A percentile compares a stretch with the other conserved stretches of the same genome.
Conservation (phyloP, 2,797 vertebrate genomes). For the Ambastaia sidthimunki region DNA sequence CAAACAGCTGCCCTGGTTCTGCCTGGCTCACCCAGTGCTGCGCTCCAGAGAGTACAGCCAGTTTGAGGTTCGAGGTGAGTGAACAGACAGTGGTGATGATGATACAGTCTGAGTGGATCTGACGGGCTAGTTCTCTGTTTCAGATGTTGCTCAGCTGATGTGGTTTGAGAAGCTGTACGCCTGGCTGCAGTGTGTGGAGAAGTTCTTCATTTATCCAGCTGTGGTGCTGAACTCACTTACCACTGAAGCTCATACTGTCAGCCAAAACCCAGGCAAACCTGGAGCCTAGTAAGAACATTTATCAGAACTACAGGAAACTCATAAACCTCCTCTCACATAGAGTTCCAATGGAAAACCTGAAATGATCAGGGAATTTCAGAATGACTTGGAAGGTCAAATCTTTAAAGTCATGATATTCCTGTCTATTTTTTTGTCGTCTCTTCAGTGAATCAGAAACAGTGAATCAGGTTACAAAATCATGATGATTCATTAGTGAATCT, state of each 20-base stretch:
- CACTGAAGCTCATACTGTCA: slow-evolving; percentile 83
- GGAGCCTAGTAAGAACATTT: slow-evolving; percentile 83
- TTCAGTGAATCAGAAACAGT: no score
- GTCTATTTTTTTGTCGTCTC: no score
- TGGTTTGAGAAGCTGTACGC: slow-evolving; percentile 94
- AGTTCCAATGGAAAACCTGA: not conserved
- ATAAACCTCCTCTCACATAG: no score
- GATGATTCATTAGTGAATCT: no score
- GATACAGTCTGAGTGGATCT: not conserved
- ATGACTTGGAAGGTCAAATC: no score
- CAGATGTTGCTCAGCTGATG: slow-evolving; percentile 91
- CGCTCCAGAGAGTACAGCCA: slow-evolving; percentile 91
- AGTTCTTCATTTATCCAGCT: slow-evolving; percentile 89
- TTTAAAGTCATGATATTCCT: no score
- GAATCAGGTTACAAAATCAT: no score
- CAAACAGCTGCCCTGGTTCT: slow-evolving; percentile 93
- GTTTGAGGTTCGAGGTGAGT: slow-evolving; percentile 91
- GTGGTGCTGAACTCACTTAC: slow-evolving; percentile 90
- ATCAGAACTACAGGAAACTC: not conserved
- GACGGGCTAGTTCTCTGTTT: no score
- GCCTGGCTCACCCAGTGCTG: slow-evolving; percentile 88
- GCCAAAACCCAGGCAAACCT: slow-evolving; percentile 83
- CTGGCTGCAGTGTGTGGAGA: slow-evolving; percentile 90
- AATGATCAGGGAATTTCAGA: not conserved
- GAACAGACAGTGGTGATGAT: not conserved